Conservation (phyloP, 2,113 vertebrate species). For the Phoenicopterus ruber region DNA sequence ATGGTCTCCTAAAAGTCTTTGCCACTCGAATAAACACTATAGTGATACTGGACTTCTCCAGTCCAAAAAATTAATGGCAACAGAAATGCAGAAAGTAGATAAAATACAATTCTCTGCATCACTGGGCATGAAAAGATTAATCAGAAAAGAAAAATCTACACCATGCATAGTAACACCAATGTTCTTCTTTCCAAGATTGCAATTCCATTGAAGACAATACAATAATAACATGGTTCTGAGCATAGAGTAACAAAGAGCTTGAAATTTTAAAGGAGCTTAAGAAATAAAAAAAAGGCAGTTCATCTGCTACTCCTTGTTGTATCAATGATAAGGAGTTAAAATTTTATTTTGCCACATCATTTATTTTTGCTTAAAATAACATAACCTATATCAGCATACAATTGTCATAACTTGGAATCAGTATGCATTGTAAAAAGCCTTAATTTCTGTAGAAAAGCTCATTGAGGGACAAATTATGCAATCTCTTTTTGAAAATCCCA, state of each 20-base stretch:
- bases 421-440: background rate
- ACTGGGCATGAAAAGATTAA: background rate
- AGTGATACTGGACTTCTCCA: background rate
- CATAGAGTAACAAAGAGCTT: background rate
- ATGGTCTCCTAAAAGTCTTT: background rate
- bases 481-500: background rate
- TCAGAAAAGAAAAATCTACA: background rate
- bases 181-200: background rate
- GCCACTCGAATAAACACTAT: background rate
- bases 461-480: conserved; percentile 43
- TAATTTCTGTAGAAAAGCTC: conserved; percentile 39
- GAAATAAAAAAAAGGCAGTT: background rate
- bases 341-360: background rate
- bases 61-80: background rate
- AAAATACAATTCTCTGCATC: background rate
- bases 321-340: background rate
- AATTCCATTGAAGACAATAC: background rate
- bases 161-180: too few relatives aligned
- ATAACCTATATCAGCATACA: conserved; percentile 32
- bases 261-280: background rate
- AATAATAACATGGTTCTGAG: background rate
- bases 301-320: background rate
- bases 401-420: conserved; percentile 28
- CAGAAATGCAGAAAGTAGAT: background rate
- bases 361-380: background rate